Base-by-base conservation (phyloP, 2,888 invertebrate genomes). In the Synanthedon andrenaeformis region DNA sequence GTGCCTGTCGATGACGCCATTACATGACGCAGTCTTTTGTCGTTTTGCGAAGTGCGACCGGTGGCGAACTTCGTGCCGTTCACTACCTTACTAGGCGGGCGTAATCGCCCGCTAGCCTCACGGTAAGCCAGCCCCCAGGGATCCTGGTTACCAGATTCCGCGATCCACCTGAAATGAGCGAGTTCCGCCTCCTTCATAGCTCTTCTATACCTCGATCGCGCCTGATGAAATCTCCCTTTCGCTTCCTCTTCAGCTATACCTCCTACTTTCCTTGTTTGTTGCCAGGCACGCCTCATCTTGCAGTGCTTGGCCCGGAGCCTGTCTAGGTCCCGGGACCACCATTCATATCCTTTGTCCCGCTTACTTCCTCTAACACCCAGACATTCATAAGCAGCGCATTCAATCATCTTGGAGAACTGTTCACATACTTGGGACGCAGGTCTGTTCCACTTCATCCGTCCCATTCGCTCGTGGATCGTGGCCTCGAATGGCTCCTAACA, bases 51-150 rank as follows among this genome's bases (percentile, higher is more conserved):
- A n/a, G n/a, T n/a, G n/a, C n/a, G n/a, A 17, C 17, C 17, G 17
- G 17, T 17, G 17, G 17, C 17, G 17, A 17, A 17, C 2, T 17
- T 17, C 17, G 17, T 17, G 17, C 17, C 17, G 17, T 17, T 17
- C 17, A 17, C 17, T 2, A 17, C 17, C 2, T 17, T 17, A 17
- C 17, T 17, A 17, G 17, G n/a, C n/a, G 50, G n/a, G 23, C 41
- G n/a, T 0, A 51, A 6, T 1, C 61, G 51, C 1, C 64, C 65
- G 5, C 57, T 56, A 0, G 65, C 63, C 0, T 49, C 58, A 0
- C 62, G 51, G 4, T 67, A 69, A 0, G 66, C 67, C 1, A 62
- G 0, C 17, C 54, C 60, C 59, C 60, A 62, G 0, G 60, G 59
- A 41, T 59, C 57, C 4, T 45, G 28, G 42, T 62, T 63, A 0